Evolutionary conservation across 2,113 vertebrate species (phyloP).

Genomic region (Rhinolophus sinicus): DNA sequence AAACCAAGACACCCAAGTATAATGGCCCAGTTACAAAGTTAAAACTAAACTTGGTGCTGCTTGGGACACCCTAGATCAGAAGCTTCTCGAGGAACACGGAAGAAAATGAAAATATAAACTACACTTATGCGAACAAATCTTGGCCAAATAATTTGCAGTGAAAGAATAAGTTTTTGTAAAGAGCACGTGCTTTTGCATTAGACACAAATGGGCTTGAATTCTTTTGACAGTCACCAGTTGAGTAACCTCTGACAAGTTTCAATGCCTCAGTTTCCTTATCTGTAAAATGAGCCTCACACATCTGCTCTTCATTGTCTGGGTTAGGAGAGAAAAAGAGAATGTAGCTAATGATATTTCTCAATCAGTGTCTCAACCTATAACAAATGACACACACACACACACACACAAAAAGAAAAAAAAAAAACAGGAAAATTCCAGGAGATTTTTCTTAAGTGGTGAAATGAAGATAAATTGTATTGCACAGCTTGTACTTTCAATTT

Average conservation of each 20-base stretch:
- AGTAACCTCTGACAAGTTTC: background rate
- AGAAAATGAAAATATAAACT: background rate
- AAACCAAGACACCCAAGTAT: background rate
- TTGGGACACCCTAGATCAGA: background rate
- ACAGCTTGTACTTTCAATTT: background rate
- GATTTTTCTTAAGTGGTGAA: background rate
- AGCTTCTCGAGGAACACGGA: background rate
- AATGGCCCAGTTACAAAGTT: background rate
- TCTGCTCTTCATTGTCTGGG: background rate
- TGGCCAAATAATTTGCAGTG: background rate
- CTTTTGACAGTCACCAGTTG: background rate
- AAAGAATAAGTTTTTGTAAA: background rate
- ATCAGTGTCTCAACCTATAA: background rate
- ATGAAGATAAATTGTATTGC: background rate
- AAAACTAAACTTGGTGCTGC: background rate
- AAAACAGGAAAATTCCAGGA: background rate
- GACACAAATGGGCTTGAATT: background rate
- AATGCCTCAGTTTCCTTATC: slow-evolving; percentile 2
- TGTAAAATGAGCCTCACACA: background rate
- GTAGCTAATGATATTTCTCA: background rate
- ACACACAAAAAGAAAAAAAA: no score
- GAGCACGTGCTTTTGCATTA: background rate
- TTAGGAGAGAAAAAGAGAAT: background rate
- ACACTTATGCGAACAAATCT: background rate
- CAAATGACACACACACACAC: background rate